These are phyloP conservation scores for Drosophila elegans DNA, from an alignment of 1,140 invertebrate species.

Conservation along the genomic window DNA sequence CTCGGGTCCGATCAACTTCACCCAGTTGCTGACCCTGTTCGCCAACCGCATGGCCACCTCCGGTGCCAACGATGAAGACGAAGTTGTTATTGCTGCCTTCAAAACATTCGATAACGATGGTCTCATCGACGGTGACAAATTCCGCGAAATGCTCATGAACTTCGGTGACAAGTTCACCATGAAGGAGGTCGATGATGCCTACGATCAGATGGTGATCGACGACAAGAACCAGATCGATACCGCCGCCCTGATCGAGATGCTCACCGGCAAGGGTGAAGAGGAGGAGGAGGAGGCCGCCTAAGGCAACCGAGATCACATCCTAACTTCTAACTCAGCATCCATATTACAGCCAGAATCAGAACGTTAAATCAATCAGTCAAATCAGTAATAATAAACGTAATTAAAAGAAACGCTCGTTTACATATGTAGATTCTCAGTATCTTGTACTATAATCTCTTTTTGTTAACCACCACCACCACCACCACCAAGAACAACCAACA, in stretches of 20 bases:
- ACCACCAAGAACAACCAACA: constrained; percentile 18
- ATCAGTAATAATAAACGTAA: constrained; percentile 82
- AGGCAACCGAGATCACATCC: constrained; percentile 71
- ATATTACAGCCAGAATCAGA: constrained; percentile 65
- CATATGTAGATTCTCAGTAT: constrained; percentile 82
- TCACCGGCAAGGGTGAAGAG: constrained; percentile 93
- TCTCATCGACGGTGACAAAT: constrained; percentile 94
- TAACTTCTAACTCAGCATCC: constrained; percentile 83
- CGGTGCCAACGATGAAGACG: constrained; percentile 95
- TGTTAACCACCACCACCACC: constrained; percentile 58
- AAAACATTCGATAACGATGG: constrained; percentile 96
- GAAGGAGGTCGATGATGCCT: constrained; percentile 97
- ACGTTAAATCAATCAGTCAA: constrained; percentile 79
- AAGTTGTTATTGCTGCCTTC: constrained; percentile 97
- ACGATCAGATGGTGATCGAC: constrained; percentile 97
- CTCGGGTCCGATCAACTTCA: constrained; percentile 97
- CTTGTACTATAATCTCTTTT: constrained; percentile 73
- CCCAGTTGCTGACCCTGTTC: constrained; percentile 96
- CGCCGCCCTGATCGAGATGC: constrained; percentile 92
- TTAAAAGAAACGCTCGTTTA: constrained; percentile 84
- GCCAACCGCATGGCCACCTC: constrained; percentile 93
- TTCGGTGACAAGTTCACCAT: constrained; percentile 98
- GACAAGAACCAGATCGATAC: constrained; percentile 97
- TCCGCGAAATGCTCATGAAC: constrained; percentile 97
- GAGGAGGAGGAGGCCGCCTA: constrained; percentile 89